Conservation (phyloP, 2,797 vertebrate species). For the Sciaenops ocellatus region DNA sequence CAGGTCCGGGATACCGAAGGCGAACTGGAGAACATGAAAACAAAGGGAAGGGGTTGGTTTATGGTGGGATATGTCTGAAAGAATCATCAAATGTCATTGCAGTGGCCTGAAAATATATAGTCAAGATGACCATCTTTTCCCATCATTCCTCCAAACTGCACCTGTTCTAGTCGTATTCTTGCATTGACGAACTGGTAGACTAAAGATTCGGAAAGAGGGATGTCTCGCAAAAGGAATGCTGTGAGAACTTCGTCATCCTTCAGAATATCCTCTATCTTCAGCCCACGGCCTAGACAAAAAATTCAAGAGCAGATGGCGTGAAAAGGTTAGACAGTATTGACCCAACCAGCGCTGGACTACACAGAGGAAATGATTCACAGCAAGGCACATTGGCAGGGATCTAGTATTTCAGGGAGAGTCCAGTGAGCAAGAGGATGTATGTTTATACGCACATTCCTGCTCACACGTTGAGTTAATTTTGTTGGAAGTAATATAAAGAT, state of each 20-base stretch:
- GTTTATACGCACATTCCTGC: slow-evolving; percentile 1
- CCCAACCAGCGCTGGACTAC: slow-evolving; percentile 5
- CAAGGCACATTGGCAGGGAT: slow-evolving; percentile 28
- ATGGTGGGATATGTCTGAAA: neutral
- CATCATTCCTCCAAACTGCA: slow-evolving; percentile 51
- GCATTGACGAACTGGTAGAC: slow-evolving; percentile 91
- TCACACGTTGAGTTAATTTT: slow-evolving; percentile 18
- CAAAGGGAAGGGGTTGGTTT: neutral
- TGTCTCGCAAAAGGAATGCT: slow-evolving; percentile 88
- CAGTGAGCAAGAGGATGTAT: slow-evolving; percentile 12
- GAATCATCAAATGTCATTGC: neutral
- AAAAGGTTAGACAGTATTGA: slow-evolving; percentile 35
- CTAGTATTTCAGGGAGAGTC: slow-evolving; percentile 28
- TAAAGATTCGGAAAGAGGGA: slow-evolving; percentile 84
- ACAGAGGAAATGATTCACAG: slow-evolving; percentile 61
- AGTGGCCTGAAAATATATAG: neutral
- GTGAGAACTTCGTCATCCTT: slow-evolving; percentile 93
- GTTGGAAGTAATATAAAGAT: slow-evolving; percentile 12
- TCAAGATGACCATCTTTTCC: neutral
- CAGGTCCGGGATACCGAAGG: slow-evolving; percentile 91
- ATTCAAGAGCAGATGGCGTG: slow-evolving; percentile 9
- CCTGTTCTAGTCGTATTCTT: slow-evolving; percentile 92
- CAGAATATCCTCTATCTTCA: slow-evolving; percentile 91
- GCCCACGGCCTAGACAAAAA: slow-evolving; percentile 87
- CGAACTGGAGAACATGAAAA: slow-evolving; percentile 86